phyloP scores from a whole-genome alignment of 2,888 invertebrate species.

The Idaea dimidiata region DNA sequence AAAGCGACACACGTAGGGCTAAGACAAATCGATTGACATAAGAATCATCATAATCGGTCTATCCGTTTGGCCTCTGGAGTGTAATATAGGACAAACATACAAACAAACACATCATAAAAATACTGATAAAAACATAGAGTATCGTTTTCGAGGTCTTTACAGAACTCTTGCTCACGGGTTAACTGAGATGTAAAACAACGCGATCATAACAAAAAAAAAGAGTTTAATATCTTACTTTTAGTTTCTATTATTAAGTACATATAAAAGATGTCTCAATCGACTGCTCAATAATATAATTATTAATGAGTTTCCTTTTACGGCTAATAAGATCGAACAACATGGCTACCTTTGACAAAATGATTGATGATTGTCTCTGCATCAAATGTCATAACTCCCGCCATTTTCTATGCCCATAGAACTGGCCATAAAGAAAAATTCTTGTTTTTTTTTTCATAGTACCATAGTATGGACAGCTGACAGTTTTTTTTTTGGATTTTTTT shows the following conservation, averaged over 20 bases:
- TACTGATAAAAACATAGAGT: too few relatives aligned
- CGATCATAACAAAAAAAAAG: too few relatives aligned
- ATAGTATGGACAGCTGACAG: background rate
- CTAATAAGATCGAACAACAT: slow-evolving; percentile 65
- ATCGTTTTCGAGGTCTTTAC: too few relatives aligned
- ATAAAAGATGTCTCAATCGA: slow-evolving; percentile 52
- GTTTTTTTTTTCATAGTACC: background rate
- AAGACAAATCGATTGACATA: too few relatives aligned
- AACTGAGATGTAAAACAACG: too few relatives aligned
- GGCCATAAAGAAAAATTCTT: background rate
- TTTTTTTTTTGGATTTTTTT: background rate
- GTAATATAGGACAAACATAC: too few relatives aligned
- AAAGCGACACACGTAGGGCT: too few relatives aligned
- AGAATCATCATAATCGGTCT: too few relatives aligned
- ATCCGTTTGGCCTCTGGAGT: too few relatives aligned
- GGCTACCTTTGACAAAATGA: slow-evolving; percentile 64
- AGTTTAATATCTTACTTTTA: background rate
- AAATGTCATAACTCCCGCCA: slow-evolving; percentile 53
- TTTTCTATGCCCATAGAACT: slow-evolving; percentile 22
- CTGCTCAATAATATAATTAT: slow-evolving; percentile 44
- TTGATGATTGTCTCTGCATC: slow-evolving; percentile 51
- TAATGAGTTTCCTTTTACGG: slow-evolving; percentile 54
- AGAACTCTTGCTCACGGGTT: too few relatives aligned
- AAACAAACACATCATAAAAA: too few relatives aligned
- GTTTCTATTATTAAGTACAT: slow-evolving; percentile 42